Evolutionary conservation across 2,113 vertebrate species (phyloP).

Genomic region (Dromiciops gliroides): DNA sequence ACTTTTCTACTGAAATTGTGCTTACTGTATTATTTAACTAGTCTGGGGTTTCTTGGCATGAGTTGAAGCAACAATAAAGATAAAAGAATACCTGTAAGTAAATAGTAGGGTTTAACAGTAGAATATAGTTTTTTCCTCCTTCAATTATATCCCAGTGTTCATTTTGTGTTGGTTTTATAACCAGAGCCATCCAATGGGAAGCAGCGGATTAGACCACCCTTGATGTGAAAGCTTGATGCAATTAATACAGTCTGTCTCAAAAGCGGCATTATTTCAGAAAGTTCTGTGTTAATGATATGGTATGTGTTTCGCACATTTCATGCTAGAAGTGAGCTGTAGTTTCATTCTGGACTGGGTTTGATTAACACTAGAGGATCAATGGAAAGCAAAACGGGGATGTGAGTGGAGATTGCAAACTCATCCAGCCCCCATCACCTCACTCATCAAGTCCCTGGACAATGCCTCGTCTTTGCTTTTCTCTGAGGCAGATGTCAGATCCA

Average conservation of each 20-base stretch:
- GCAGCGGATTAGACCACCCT: constrained; percentile 81
- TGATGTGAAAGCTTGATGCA: constrained; percentile 79
- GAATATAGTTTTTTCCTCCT: constrained; percentile 69
- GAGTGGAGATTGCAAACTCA: constrained; percentile 62
- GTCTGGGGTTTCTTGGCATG: constrained; percentile 82
- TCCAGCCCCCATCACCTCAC: constrained; percentile 64
- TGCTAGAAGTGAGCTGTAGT: constrained; percentile 81
- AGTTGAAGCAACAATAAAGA: constrained; percentile 82
- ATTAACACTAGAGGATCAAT: constrained; percentile 78
- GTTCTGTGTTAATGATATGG: constrained; percentile 86
- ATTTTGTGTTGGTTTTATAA: constrained; percentile 78
- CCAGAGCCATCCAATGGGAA: constrained; percentile 73
- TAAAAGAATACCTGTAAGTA: constrained; percentile 85
- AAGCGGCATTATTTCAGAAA: constrained; percentile 85
- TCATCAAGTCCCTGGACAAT: constrained; percentile 21
- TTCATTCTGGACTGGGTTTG: constrained; percentile 81
- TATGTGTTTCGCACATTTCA: constrained; percentile 80
- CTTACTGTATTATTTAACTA: constrained; percentile 79
- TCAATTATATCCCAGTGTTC: constrained; percentile 80
- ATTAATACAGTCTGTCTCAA: constrained; percentile 85
- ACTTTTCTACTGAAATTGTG: constrained; percentile 79
- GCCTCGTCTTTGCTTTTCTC: constrained; percentile 17
- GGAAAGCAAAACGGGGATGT: constrained; percentile 75
- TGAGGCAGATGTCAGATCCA: not conserved
- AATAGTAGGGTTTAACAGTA: constrained; percentile 81